Evolutionary conservation across 2,113 vertebrate genomes (phyloP).

Genomic region (Cheirogaleus medius): DNA sequence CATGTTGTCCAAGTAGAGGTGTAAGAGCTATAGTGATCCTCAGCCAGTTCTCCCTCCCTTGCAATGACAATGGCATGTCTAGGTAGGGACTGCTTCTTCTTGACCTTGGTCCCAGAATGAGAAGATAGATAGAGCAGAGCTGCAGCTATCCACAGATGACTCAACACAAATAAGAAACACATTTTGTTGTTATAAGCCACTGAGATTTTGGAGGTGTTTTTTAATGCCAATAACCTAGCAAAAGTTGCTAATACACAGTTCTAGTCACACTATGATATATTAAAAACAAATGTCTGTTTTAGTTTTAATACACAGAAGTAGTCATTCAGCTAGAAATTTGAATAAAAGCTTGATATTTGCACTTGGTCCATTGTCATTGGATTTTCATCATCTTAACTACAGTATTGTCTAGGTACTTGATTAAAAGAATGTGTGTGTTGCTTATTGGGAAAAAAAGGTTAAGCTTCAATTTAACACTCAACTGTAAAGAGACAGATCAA

Average conservation of each 20-base stretch:
- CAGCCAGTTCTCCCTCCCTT: background rate
- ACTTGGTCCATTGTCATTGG: background rate
- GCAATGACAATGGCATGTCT: background rate
- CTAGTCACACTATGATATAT: background rate
- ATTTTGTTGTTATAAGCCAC: background rate
- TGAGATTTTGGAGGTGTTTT: background rate
- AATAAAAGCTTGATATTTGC: background rate
- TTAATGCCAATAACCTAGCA: background rate
- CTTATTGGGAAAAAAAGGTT: background rate
- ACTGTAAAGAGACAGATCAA: background rate
- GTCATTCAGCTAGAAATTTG: background rate
- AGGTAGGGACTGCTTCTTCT: background rate
- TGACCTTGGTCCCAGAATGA: background rate
- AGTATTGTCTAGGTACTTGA: background rate
- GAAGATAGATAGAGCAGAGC: background rate
- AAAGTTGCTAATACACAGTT: background rate
- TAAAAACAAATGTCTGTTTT: constrained; percentile 19
- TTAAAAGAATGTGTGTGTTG: background rate
- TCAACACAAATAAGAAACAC: background rate
- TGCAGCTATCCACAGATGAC: background rate
- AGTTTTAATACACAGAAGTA: background rate
- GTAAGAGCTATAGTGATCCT: background rate
- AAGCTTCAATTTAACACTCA: background rate
- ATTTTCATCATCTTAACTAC: background rate
- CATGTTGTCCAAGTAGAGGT: background rate